A percentile compares a stretch with the other conserved stretches of the same genome.
Conservation (phyloP, 2,888 invertebrate species). For the Eupelmus urozonus region DNA sequence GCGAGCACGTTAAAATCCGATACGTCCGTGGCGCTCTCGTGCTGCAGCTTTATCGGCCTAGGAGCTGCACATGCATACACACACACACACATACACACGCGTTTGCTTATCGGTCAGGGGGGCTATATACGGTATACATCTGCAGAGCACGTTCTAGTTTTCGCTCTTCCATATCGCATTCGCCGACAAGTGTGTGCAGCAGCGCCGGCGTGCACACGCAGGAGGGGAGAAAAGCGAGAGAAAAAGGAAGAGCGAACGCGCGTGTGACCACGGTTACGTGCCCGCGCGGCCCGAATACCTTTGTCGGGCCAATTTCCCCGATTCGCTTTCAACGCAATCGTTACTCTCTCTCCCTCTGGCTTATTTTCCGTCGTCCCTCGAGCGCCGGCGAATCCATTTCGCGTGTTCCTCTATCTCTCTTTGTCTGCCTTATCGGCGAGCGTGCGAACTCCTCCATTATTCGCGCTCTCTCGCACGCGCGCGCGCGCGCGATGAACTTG, state of each 20-base stretch:
- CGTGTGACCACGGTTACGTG: not conserved
- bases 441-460: conserved; percentile 7
- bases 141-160: conserved; percentile 65
- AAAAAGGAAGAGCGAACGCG: conserved; percentile 40
- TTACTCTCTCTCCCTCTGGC: not conserved
- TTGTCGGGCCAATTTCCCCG: conserved; percentile 29
- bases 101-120: conserved; percentile 64
- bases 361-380: not conserved
- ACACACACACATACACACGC: not conserved
- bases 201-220: not conserved
- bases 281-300: conserved; percentile 1
- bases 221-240: not conserved
- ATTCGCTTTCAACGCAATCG: conserved; percentile 36
- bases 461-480: not conserved
- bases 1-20: conserved; percentile 26
- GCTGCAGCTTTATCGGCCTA: conserved; percentile 25
- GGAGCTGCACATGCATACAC: no score
- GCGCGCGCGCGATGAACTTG: conserved; percentile 36
- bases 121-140: conserved; percentile 60
- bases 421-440: conserved; percentile 6
- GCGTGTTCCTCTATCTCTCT: not conserved
- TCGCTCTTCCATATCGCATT: conserved; percentile 55
- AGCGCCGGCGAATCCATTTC: not conserved
- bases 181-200: conserved; percentile 14
- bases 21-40: not conserved